Conservation (phyloP, 2,888 invertebrate genomes). For the Epicampocera succincta region DNA sequence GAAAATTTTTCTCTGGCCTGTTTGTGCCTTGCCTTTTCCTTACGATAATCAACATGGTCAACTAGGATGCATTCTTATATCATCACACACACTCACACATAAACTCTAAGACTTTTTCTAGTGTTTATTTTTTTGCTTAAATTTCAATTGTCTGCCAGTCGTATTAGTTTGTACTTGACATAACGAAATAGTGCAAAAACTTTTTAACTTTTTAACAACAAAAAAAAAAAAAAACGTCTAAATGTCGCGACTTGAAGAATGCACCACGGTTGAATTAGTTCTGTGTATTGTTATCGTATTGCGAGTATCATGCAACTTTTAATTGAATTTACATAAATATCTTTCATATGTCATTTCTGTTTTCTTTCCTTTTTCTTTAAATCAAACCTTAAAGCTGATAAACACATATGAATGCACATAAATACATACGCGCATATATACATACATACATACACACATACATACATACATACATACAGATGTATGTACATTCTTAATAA, state of each 20-base stretch:
- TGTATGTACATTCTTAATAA: too few relatives aligned
- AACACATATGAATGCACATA: background rate
- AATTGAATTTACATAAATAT: conserved; percentile 67
- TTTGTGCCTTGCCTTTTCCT: too few relatives aligned
- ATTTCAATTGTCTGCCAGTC: conserved; percentile 62
- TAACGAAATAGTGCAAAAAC: conserved; percentile 30
- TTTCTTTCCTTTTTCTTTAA: conserved; percentile 9
- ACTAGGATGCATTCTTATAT: background rate
- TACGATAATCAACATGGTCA: too few relatives aligned
- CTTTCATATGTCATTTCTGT: conserved; percentile 51
- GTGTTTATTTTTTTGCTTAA: conserved; percentile 58
- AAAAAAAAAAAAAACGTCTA: conserved; percentile 46
- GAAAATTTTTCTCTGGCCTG: too few relatives aligned
- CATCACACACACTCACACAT: conserved; percentile 1
- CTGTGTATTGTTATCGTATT: conserved; percentile 51
- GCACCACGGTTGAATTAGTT: conserved; percentile 56
- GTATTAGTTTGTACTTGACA: conserved; percentile 51
- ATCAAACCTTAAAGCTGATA: conserved; percentile 3
- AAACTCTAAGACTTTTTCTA: conserved; percentile 34
- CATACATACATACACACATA: too few relatives aligned
- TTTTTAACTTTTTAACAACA: conserved; percentile 6
- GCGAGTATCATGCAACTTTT: conserved; percentile 66
- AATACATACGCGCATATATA: background rate
- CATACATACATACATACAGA: too few relatives aligned
- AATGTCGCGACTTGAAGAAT: conserved; percentile 66